phyloP scores from a whole-genome alignment of 2,888 invertebrate species.

The Loripinus fragilis region DNA sequence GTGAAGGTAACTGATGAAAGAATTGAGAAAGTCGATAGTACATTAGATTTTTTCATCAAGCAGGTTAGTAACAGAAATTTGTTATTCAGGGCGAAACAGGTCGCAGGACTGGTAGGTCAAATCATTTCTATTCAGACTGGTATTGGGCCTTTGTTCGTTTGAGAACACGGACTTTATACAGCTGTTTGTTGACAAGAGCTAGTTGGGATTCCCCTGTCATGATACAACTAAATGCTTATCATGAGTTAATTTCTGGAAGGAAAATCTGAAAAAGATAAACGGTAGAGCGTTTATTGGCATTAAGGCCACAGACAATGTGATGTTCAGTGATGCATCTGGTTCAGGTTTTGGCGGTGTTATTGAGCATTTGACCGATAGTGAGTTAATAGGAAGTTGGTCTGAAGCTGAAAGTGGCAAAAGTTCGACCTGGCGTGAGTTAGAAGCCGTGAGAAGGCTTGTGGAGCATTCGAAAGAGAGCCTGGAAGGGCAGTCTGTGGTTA shows the following conservation, averaged over 20 bases:
- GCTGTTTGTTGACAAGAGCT: constrained; percentile 30
- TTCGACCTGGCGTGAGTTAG: constrained; percentile 55
- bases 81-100: constrained; percentile 23
- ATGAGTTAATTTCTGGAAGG: constrained; percentile 32
- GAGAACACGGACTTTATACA: constrained; percentile 24
- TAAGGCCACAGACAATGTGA: neutral
- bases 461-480: neutral
- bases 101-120: constrained; percentile 38
- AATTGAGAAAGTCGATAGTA: neutral
- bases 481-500: neutral
- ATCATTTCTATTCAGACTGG: too few relatives aligned
- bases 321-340: constrained; percentile 40
- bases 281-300: neutral
- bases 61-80: too few relatives aligned
- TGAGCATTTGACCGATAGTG: constrained; percentile 21
- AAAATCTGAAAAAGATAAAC: constrained; percentile 25
- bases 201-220: constrained; percentile 39
- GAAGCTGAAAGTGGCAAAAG: constrained; percentile 33
- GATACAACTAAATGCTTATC: constrained; percentile 25
- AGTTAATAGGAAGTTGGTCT: constrained; percentile 21
- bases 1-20: constrained; percentile 32
- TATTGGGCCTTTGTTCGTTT: constrained; percentile 25
- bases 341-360: constrained; percentile 39
- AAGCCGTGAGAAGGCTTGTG: constrained; percentile 38
- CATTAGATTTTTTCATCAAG: neutral